Evolutionary conservation across 1,140 invertebrate species (phyloP), one percentile per base, ranked within the genome.

Genomic region (Pristionchus pacificus): DNA sequence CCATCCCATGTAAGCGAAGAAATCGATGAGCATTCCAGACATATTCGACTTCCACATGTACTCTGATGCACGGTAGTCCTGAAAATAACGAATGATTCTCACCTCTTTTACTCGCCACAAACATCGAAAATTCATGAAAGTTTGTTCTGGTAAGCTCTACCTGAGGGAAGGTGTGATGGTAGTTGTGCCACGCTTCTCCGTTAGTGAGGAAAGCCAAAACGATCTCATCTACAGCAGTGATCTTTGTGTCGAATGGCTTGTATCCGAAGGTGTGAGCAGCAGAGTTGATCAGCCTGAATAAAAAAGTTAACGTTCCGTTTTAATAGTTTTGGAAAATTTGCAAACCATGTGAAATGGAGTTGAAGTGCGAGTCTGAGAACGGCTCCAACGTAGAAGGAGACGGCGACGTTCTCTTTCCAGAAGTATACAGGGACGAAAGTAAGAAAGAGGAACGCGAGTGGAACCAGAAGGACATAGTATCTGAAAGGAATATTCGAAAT

Each of bases 161-260:
- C 89, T 92, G 92, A 0, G 94, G 93, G 86, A 96, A 96, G 0
- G 91, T 90, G 85, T 96, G 93, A 83, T 96, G 93, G 85, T 93
- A 96, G 85, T 96, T 96, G 83, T 96, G 93, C 89, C 91, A 95
- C 1, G 93, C 93, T 86, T 89, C 88, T 1, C 88, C 88, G 24
- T 86, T 78, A 1, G 88, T 85, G 32, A 86, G 78, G 6, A 19
- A 49, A 19, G 38, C 38, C 6, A 49, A 6, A 49, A 49, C 6
- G 19, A 49, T 10, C 6, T 49, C 19, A 19, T 49, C 38, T 49
- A 49, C 38, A 10, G 38, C 38, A 49, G 38, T 49, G 19, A 49
- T 49, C 38, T 49, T 49, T 6, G 38, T 49, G 19, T 49, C 38
- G 19, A 49, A 49, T 19, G 38, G 38, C 38, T 49, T 68, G 71